Percentiles rank a stretch among this genome's conserved stretches.
Evolutionary conservation across 2,113 vertebrate genomes (phyloP).

Genomic region (Osmerus mordax): DNA sequence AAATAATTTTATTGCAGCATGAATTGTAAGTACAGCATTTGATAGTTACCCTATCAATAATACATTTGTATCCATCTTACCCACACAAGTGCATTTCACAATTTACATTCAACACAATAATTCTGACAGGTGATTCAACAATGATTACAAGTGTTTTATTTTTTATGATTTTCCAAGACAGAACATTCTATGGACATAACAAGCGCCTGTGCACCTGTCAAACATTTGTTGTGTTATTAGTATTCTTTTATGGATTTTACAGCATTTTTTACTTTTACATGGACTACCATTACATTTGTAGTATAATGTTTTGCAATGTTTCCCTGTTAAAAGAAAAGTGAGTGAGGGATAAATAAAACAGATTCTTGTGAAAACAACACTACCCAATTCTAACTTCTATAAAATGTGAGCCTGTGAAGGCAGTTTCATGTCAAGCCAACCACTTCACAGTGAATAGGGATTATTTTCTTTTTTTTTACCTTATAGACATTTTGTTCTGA

Average conservation of each 20-base stretch:
- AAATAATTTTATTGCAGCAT: constrained; percentile 64
- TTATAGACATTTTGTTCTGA: no score
- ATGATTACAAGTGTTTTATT: neutral
- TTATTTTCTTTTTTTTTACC: no score
- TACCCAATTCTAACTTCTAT: no score
- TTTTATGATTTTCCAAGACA: no score
- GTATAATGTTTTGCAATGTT: neutral
- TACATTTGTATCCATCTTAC: constrained; percentile 45
- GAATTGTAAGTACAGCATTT: constrained; percentile 39
- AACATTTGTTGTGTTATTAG: neutral
- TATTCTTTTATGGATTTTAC: constrained; percentile 10
- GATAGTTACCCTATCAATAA: constrained; percentile 30
- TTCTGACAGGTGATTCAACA: neutral
- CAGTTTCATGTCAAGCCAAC: no score
- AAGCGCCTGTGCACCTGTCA: constrained; percentile 11
- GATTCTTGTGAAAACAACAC: no score
- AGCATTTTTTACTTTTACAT: constrained; percentile 14
- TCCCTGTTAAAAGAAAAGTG: no score
- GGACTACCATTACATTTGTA: neutral
- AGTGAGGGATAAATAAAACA: no score
- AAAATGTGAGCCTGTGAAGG: no score
- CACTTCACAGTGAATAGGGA: no score
- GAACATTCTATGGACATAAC: constrained; percentile 10
- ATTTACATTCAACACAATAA: constrained; percentile 12
- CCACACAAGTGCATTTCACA: constrained; percentile 25